Evolutionary conservation across 2,888 invertebrate species (phyloP).

Genomic region (Pristionchus maxplancki): DNA sequence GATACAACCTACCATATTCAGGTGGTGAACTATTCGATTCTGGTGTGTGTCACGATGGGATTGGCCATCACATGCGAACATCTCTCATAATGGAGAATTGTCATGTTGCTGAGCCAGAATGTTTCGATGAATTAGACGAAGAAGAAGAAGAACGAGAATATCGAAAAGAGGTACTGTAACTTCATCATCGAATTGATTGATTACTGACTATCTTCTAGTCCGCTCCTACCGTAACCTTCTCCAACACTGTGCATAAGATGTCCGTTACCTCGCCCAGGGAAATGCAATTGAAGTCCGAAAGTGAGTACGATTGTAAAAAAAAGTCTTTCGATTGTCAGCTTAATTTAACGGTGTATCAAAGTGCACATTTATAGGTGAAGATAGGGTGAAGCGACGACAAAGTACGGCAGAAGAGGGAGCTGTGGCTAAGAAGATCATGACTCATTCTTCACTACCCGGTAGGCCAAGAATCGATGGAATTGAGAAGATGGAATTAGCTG

Average conservation of each 20-base stretch:
- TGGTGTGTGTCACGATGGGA: slow-evolving; percentile 31
- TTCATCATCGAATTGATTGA: not conserved
- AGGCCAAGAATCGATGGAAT: not conserved
- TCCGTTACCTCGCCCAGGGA: slow-evolving; percentile 2
- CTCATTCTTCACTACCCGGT: slow-evolving; percentile 42
- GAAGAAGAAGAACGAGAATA: not conserved
- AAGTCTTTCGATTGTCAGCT: no score
- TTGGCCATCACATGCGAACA: not conserved
- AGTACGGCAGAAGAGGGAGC: slow-evolving; percentile 44
- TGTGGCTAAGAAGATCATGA: slow-evolving; percentile 50
- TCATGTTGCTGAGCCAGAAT: slow-evolving; percentile 36
- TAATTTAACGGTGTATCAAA: not conserved
- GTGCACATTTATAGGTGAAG: not conserved
- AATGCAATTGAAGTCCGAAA: slow-evolving; percentile 22
- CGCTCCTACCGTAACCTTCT: slow-evolving; percentile 48
- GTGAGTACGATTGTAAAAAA: no score
- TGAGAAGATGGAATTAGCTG: not conserved
- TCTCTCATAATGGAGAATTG: slow-evolving; percentile 46
- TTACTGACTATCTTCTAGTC: not conserved
- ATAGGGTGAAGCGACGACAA: slow-evolving; percentile 7
- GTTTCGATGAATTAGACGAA: slow-evolving; percentile 41
- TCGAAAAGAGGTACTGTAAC: not conserved
- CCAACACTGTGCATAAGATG: slow-evolving; percentile 47
- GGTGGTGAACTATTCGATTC: slow-evolving; percentile 51
- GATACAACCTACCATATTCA: not conserved